Evolutionary conservation across 2,797 vertebrate genomes (phyloP).

Genomic region (Aulostomus chinensis): DNA sequence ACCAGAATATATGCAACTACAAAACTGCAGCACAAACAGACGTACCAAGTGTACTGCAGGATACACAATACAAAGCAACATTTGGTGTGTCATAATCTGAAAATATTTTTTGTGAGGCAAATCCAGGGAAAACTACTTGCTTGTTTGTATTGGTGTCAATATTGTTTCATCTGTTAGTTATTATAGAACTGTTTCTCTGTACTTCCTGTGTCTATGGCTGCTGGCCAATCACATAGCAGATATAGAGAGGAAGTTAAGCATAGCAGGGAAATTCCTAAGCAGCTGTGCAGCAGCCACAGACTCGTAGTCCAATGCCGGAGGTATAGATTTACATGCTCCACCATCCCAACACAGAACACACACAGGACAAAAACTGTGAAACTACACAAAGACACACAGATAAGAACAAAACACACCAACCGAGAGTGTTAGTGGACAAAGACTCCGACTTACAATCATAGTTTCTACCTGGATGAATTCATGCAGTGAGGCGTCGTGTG

Average conservation of each 20-base stretch:
- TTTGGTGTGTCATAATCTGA: constrained; percentile 35
- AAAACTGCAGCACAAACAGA: too few relatives aligned
- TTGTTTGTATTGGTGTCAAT: constrained; percentile 57
- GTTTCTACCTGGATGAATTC: constrained; percentile 94
- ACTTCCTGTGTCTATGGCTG: constrained; percentile 72
- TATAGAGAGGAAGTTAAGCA: constrained; percentile 78
- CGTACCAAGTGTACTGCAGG: too few relatives aligned
- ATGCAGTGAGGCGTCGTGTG: constrained; percentile 89
- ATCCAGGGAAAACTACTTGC: constrained; percentile 37
- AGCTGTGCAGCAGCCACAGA: constrained; percentile 74
- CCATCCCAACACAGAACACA: constrained; percentile 54
- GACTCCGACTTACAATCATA: constrained; percentile 75
- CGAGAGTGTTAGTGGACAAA: constrained; percentile 49
- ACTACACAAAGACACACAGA: constrained; percentile 12
- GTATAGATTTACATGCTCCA: constrained; percentile 64
- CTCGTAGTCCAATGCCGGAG: constrained; percentile 70
- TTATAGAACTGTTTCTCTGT: constrained; percentile 68
- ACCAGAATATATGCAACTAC: too few relatives aligned
- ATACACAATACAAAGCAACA: constrained; percentile 19
- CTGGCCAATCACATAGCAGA: constrained; percentile 70
- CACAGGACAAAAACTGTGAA: constrained; percentile 26
- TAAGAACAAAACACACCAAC: constrained; percentile 21
- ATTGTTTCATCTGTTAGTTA: constrained; percentile 69
- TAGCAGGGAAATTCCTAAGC: constrained; percentile 85
- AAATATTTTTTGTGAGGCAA: constrained; percentile 41